Conservation (phyloP, 2,888 invertebrate genomes). For the Dinocampus coccinellae region DNA sequence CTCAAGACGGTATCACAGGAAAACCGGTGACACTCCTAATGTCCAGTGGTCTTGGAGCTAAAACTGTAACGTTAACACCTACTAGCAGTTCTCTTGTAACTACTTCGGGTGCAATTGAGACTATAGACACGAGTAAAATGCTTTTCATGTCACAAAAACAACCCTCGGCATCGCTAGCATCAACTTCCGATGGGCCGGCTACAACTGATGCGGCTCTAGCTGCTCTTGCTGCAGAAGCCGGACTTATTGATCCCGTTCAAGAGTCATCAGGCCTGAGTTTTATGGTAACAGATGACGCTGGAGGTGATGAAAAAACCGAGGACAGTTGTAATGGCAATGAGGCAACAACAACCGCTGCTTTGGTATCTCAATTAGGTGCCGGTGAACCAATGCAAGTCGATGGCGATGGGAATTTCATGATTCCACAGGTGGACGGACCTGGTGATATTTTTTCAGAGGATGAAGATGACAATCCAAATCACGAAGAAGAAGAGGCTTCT, state of each 20-base stretch:
- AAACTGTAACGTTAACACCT: conserved; percentile 76
- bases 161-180: conserved; percentile 73
- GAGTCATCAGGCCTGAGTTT: conserved; percentile 65
- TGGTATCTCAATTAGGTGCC: conserved; percentile 58
- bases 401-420: conserved; percentile 64
- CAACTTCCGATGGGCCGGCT: conserved; percentile 73
- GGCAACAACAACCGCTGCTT: conserved; percentile 55
- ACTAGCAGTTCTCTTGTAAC: conserved; percentile 64
- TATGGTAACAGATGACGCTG: conserved; percentile 63
- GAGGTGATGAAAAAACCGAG: conserved; percentile 59
- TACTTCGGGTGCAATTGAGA: conserved; percentile 49
- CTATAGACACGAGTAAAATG: conserved; percentile 64
- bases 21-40: conserved; percentile 82
- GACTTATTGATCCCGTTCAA: conserved; percentile 72
- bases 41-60: conserved; percentile 73
- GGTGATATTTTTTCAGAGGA: conserved; percentile 60
- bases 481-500: conserved; percentile 34
- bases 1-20: conserved; percentile 76
- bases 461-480: conserved; percentile 45
- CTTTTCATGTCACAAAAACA: conserved; percentile 70
- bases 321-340: conserved; percentile 67
- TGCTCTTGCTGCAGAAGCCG: conserved; percentile 76
- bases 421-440: conserved; percentile 66
- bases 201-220: conserved; percentile 76
- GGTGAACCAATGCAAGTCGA: conserved; percentile 66